A percentile compares a stretch with the other conserved stretches of the same genome.
phyloP scores from a whole-genome alignment of 2,888 invertebrate species.

The Tetragnatha montana region DNA sequence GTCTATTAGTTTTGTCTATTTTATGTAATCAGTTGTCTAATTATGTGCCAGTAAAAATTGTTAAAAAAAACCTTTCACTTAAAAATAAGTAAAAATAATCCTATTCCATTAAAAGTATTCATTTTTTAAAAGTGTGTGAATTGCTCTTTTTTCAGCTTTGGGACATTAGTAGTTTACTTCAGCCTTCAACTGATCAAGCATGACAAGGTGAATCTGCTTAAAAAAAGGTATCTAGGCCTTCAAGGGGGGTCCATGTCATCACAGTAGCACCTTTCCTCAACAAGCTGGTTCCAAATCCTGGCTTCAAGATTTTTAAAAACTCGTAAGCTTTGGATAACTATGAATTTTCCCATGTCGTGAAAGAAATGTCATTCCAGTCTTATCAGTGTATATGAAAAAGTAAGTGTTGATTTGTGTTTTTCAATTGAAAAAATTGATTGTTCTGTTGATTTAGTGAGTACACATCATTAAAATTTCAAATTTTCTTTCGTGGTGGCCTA shows the following conservation, averaged over 20 bases:
- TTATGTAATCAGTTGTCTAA: not conserved
- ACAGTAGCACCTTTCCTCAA: constrained; percentile 35
- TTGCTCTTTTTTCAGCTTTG: constrained; percentile 57
- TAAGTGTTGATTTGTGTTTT: constrained; percentile 49
- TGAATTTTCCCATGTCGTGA: constrained; percentile 42
- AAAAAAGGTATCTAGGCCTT: constrained; percentile 28
- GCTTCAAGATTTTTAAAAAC: constrained; percentile 13
- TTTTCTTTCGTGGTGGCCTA: not conserved
- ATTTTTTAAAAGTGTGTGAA: not conserved
- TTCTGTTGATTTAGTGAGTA: constrained; percentile 1
- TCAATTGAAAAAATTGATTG: constrained; percentile 7
- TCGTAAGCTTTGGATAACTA: constrained; percentile 51
- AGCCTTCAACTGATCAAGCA: constrained; percentile 49
- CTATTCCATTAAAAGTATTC: not conserved
- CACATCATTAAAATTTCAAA: not conserved
- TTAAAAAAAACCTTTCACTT: not conserved
- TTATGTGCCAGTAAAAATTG: not conserved
- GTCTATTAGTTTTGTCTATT: not conserved
- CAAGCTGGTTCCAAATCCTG: constrained; percentile 17
- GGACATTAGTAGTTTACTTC: constrained; percentile 69
- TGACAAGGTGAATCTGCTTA: constrained; percentile 38
- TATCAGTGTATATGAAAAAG: constrained; percentile 33
- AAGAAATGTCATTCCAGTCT: constrained; percentile 54
- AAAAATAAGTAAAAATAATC: not conserved
- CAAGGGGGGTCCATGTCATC: constrained; percentile 29